Conservation (phyloP, 1,140 invertebrate species). For the Drosophila pseudoananassae region DNA sequence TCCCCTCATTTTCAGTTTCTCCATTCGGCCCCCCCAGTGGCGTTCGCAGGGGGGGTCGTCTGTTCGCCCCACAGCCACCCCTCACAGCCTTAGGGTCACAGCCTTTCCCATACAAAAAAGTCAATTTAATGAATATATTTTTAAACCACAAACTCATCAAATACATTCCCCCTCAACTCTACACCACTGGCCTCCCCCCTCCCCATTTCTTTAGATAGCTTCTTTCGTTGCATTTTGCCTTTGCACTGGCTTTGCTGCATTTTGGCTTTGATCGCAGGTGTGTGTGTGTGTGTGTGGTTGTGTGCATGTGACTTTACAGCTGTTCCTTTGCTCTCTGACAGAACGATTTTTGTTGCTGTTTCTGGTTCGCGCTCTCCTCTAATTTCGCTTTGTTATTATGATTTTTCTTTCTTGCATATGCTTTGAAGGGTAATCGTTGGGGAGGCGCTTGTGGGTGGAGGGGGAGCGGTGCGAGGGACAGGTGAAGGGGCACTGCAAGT, state of each 20-base stretch:
- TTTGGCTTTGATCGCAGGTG: constrained; percentile 1
- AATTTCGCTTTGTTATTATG: constrained; percentile 76
- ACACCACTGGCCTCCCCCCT: too few species aligned
- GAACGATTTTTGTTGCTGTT: constrained; percentile 57
- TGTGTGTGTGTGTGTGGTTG: background rate
- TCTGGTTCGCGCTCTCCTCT: constrained; percentile 32
- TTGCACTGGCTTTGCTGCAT: constrained; percentile 12
- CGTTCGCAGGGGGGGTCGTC: background rate
- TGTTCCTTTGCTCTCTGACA: constrained; percentile 57
- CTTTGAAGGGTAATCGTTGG: constrained; percentile 32
- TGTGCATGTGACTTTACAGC: constrained; percentile 15
- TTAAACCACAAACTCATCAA: background rate
- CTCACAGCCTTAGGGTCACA: background rate
- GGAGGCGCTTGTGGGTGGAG: constrained; percentile 2
- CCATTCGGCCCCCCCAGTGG: background rate
- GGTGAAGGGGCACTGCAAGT: constrained; percentile 20
- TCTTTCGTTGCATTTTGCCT: constrained; percentile 6
- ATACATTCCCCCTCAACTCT: too few species aligned
- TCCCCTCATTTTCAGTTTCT: background rate
- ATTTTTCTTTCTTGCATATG: constrained; percentile 65
- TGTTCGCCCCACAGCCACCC: too few species aligned
- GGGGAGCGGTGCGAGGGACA: constrained; percentile 18
- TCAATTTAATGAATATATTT: background rate
- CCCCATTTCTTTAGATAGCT: constrained; percentile 6
- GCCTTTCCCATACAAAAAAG: background rate